These are phyloP conservation scores for Argopecten irradians DNA, from an alignment of 1,140 invertebrate genomes.

Conservation along the genomic window DNA sequence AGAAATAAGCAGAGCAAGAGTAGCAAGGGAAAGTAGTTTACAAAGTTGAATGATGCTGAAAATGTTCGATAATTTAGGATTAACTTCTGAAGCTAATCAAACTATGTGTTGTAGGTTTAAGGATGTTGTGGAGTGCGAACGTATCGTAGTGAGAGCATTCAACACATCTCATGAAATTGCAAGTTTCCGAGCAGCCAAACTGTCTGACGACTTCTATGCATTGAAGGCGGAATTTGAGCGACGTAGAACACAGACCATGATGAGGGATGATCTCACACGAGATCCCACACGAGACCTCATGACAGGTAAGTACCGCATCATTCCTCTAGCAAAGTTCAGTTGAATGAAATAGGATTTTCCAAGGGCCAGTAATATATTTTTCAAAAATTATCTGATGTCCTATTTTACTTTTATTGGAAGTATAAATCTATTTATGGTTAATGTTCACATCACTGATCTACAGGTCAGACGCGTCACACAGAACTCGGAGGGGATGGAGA, in stretches of 20 bases:
- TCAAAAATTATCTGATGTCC: too few species aligned
- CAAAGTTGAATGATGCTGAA: too few species aligned
- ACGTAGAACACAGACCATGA: slow-evolving; percentile 58
- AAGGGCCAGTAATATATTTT: neutral
- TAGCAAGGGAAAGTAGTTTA: too few species aligned
- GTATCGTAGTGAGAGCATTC: slow-evolving; percentile 75
- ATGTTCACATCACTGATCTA: neutral
- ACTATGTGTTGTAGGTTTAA: slow-evolving; percentile 69
- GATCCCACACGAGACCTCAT: slow-evolving; percentile 68
- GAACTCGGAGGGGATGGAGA: slow-evolving; percentile 48
- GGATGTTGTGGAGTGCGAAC: slow-evolving; percentile 75
- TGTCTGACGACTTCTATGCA: slow-evolving; percentile 74
- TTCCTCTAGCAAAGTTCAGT: neutral
- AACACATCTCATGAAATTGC: slow-evolving; percentile 69
- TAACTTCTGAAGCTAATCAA: neutral
- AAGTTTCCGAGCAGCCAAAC: slow-evolving; percentile 71
- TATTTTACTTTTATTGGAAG: too few species aligned
- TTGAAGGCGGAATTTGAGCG: slow-evolving; percentile 73
- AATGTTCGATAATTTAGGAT: too few species aligned
- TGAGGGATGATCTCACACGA: slow-evolving; percentile 66
- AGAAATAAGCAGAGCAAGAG: too few species aligned
- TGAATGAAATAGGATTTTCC: neutral
- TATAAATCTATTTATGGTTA: too few species aligned
- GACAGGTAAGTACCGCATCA: slow-evolving; percentile 53
- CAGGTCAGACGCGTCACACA: slow-evolving; percentile 44